Evolutionary conservation across 2,113 vertebrate species (phyloP).

Genomic region (Cyphomyrus discorhynchus): DNA sequence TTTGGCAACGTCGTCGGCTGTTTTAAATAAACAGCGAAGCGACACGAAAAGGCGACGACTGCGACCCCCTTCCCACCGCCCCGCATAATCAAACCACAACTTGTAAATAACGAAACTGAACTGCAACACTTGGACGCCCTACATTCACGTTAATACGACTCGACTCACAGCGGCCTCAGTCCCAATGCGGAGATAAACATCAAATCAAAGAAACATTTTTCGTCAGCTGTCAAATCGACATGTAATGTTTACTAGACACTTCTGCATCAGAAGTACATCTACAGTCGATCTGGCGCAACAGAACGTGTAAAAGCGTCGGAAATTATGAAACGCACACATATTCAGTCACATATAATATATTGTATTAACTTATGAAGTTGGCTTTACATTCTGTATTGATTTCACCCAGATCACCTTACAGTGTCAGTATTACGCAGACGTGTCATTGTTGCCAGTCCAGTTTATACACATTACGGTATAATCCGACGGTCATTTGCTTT

Average conservation of each 20-base stretch:
- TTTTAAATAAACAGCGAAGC: background rate
- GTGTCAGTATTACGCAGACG: background rate
- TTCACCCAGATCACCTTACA: background rate
- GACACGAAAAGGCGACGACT: background rate
- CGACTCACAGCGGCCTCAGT: background rate
- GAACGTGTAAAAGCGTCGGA: background rate
- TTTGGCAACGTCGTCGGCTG: background rate
- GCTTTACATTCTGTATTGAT: background rate
- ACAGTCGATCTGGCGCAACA: background rate
- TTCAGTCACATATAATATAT: background rate
- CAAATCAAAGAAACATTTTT: background rate
- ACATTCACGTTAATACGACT: background rate
- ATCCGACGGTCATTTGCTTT: background rate
- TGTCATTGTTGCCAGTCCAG: background rate
- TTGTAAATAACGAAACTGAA: background rate
- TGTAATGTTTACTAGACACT: background rate
- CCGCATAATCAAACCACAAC: background rate
- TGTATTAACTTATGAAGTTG: background rate
- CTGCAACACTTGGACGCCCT: background rate
- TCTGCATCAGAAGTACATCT: background rate
- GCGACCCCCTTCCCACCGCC: background rate
- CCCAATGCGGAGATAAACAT: background rate
- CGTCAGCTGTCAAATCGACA: background rate
- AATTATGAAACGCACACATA: background rate
- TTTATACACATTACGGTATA: background rate